Percentiles rank a stretch among this genome's conserved stretches.
phyloP scores from a whole-genome alignment of 2,113 vertebrate species.

The Balaenoptera acutorostrata region DNA sequence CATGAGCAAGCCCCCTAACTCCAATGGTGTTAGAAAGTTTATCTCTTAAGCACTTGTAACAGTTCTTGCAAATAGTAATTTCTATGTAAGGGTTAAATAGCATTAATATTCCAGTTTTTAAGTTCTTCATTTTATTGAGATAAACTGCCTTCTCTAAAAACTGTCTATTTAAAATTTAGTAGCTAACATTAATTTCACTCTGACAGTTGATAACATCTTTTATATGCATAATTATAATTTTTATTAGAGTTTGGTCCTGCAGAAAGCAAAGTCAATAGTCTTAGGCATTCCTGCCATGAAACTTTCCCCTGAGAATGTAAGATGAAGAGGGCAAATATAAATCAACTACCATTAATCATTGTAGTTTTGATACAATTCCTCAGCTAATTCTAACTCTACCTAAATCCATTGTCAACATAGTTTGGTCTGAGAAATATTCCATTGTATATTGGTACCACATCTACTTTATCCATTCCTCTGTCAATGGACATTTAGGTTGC shows the following conservation, averaged over 20 bases:
- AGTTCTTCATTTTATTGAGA: background rate
- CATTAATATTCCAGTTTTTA: background rate
- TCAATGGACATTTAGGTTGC: background rate
- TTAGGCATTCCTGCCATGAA: background rate
- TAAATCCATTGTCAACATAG: background rate
- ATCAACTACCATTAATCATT: background rate
- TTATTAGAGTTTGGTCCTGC: background rate
- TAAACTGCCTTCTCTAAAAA: background rate
- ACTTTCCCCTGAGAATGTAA: background rate
- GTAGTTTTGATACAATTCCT: background rate
- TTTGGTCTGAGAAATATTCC: background rate
- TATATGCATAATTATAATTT: background rate
- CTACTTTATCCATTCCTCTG: background rate
- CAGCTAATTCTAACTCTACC: background rate
- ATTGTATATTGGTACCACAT: background rate
- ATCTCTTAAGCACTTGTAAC: background rate
- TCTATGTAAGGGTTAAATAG: background rate
- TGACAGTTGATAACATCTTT: background rate
- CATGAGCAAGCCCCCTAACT: background rate
- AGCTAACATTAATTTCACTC: background rate
- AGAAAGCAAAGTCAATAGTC: background rate
- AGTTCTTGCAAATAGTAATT: background rate
- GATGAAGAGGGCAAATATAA: background rate
- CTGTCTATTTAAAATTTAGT: background rate
- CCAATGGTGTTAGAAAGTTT: no score